Percentiles rank a stretch among this genome's conserved stretches.
Conservation (phyloP, 2,113 vertebrate genomes). For the Bujurquina vittata region DNA sequence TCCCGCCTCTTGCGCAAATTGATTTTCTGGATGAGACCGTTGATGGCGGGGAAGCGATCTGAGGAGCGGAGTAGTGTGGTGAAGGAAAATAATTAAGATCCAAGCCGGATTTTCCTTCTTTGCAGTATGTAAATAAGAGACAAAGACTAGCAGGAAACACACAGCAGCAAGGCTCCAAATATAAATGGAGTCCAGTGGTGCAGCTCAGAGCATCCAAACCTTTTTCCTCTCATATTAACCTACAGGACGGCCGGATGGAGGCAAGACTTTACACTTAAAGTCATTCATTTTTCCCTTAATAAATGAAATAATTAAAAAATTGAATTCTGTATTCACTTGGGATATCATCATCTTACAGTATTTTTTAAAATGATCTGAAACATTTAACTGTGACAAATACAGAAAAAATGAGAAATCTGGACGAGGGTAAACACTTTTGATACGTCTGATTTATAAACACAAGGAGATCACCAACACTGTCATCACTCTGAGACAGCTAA, state of each 20-base stretch:
- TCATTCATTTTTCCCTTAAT: neutral
- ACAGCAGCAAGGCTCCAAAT: conserved; percentile 4
- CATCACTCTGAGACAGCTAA: too few relatives aligned
- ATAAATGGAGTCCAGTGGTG: conserved; percentile 10
- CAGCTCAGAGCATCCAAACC: neutral
- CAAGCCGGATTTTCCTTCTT: neutral
- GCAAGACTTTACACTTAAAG: neutral
- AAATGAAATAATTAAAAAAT: too few relatives aligned
- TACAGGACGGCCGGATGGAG: neutral
- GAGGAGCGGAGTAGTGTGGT: conserved; percentile 48
- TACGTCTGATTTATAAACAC: too few relatives aligned
- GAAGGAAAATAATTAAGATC: conserved; percentile 67
- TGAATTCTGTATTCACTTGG: too few relatives aligned
- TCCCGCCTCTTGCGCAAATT: conserved; percentile 95
- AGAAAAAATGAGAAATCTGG: too few relatives aligned
- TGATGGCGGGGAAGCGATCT: conserved; percentile 96
- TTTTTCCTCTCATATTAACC: neutral
- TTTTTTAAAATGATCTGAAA: too few relatives aligned
- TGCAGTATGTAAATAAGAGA: conserved; percentile 20
- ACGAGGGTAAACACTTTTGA: too few relatives aligned
- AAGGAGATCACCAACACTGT: too few relatives aligned
- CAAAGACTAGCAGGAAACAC: conserved; percentile 23
- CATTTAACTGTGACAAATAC: too few relatives aligned
- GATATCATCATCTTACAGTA: too few relatives aligned
- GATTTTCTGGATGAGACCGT: conserved; percentile 94